Base-by-base conservation (phyloP, 2,888 invertebrate species). In the Palloptera scutellata region DNA sequence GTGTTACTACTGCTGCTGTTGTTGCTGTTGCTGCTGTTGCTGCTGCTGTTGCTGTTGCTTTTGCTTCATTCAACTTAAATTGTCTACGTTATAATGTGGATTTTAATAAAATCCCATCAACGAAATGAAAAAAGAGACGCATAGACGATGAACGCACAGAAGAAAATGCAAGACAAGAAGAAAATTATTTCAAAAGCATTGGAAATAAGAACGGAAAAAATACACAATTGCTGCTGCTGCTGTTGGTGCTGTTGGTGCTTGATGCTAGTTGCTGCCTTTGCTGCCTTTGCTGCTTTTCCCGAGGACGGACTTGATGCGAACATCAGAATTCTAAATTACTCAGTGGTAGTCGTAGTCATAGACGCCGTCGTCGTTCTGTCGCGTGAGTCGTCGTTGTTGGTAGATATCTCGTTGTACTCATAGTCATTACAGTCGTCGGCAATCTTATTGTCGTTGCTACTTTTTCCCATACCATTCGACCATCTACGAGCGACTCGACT, bases 381-480 rank as follows among this genome's bases (percentile, higher is more conserved):
- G 51, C 6, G n/a, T 52, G 57, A 67, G 65, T 67, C 69, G 65
- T 67, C 69, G 71, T 69, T 71, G 69, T 64, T 69, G 69, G 65
- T 67, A 67, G 71, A 65, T 67, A 66, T 67, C 69, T 64, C n/a
- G n/a, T n/a, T n/a, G n/a, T n/a, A n/a, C n/a, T 61, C 61, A 61
- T 42, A 65, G 61, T 67, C 67, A 65, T 62, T n/a, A n/a, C n/a
- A 66, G 67, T 57, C 57, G 59, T 66, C 59, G 62, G 61, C 58
- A 57, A 68, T 69, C 60, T 70, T 65, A 51, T 64, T 69, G 66
- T 57, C 66, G 61, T 59, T 62, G 58, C 58, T 69, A 48, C 17
- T 51, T 57, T 58, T 64, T 58, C 58, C 51, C 58, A 58, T 51
- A 53, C 59, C 62, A 65, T 41, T 53, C 57, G 51, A 30, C 30